Conservation (phyloP, 2,797 vertebrate genomes). For the Nyctibius grandis region DNA sequence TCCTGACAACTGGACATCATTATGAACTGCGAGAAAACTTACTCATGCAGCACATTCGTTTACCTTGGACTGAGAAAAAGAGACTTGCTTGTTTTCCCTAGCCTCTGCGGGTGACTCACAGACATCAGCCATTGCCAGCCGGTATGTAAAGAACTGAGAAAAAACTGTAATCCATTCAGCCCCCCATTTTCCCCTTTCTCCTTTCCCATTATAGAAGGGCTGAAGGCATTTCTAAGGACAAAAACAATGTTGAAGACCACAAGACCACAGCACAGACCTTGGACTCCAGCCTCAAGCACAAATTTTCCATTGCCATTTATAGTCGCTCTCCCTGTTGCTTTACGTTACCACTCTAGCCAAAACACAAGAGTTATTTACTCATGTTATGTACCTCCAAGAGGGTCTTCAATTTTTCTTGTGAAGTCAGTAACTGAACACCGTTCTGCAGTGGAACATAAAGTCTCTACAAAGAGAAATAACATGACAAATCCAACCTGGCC, state of each 20-base stretch:
- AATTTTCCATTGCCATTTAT: background rate
- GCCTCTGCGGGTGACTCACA: background rate
- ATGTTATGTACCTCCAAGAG: background rate
- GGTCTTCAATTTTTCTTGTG: background rate
- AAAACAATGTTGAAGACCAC: background rate
- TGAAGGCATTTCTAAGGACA: background rate
- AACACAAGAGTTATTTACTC: background rate
- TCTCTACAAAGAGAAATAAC: background rate
- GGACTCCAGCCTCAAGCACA: background rate
- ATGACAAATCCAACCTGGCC: background rate
- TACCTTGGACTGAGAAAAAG: constrained; percentile 2
- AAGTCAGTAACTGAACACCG: background rate
- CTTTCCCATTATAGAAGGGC: background rate
- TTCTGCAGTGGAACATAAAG: background rate
- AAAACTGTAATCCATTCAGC: background rate
- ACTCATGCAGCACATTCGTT: background rate
- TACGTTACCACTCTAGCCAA: background rate
- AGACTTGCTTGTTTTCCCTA: background rate
- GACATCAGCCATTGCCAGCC: background rate
- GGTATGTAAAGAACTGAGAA: background rate
- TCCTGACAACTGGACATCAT: background rate
- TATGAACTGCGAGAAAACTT: background rate
- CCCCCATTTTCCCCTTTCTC: background rate
- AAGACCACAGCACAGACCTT: background rate
- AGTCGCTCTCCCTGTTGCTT: background rate